Conservation (phyloP, 2,888 invertebrate species). For the Himalopsyche kuldschensis region DNA sequence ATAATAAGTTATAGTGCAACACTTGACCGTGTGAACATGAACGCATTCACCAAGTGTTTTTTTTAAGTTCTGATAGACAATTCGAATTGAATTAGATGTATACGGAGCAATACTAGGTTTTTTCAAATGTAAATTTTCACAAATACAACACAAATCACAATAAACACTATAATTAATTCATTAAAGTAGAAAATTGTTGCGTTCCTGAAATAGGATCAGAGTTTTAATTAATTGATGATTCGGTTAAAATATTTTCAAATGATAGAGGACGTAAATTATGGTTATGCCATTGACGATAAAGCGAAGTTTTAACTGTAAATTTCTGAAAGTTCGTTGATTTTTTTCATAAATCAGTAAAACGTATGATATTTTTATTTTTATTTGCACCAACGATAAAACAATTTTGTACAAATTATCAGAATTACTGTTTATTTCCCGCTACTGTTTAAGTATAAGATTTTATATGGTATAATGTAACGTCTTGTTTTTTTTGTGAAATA, state of each 20-base stretch:
- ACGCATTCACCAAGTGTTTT: background rate
- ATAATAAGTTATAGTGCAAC: background rate
- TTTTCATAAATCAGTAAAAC: too few relatives aligned
- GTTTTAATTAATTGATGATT: background rate
- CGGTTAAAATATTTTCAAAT: background rate
- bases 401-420: too few relatives aligned
- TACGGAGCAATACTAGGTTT: background rate
- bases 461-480: too few relatives aligned
- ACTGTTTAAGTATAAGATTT: too few relatives aligned
- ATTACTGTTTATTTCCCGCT: too few relatives aligned
- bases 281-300: background rate
- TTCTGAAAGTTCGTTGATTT: too few relatives aligned
- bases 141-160: background rate
- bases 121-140: background rate
- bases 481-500: too few relatives aligned
- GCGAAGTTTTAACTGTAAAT: too few relatives aligned
- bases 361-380: too few relatives aligned
- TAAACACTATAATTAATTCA: background rate
- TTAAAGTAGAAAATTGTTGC: background rate
- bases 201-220: background rate
- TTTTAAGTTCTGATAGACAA: background rate
- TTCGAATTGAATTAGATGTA: background rate
- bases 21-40: background rate
- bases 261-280: background rate
- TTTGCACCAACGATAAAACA: too few relatives aligned